Percentiles rank a stretch among this genome's conserved stretches.
phyloP scores from a whole-genome alignment of 64 coral and sea anemone genomes.

The Montipora capricornis region DNA sequence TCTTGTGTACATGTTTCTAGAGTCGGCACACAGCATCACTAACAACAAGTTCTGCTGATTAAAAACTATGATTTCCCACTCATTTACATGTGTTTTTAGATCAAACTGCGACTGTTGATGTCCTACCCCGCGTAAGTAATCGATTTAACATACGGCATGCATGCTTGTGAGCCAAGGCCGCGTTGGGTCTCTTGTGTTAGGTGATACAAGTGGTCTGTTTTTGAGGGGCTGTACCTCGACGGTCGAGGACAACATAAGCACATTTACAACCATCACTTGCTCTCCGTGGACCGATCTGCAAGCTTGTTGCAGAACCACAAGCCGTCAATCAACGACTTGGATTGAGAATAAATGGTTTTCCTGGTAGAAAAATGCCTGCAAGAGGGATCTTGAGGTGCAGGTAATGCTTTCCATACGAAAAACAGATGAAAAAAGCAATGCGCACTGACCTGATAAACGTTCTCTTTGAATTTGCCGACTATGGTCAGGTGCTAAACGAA shows the following conservation, averaged over 20 bases:
- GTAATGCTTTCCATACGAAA: constrained; percentile 69
- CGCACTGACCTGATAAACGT: constrained; percentile 53
- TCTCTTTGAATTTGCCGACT: constrained; percentile 74
- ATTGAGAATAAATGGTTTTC: not conserved
- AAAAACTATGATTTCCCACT: constrained; percentile 32
- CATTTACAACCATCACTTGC: constrained; percentile 52
- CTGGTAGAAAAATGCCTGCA: not conserved
- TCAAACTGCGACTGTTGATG: constrained; percentile 64
- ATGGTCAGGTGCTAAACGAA: constrained; percentile 81
- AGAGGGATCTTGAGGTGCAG: constrained; percentile 1
- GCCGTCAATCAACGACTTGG: not conserved
- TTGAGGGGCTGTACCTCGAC: not conserved
- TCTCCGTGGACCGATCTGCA: not conserved
- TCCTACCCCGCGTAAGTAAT: constrained; percentile 50
- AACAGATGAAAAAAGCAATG: constrained; percentile 66
- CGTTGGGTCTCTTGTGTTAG: constrained; percentile 27
- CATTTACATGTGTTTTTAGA: constrained; percentile 45
- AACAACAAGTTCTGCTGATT: constrained; percentile 1
- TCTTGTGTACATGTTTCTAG: constrained; percentile 52
- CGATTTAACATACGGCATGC: constrained; percentile 41
- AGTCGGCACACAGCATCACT: not conserved
- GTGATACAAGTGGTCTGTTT: constrained; percentile 59
- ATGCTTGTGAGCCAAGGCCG: not conserved
- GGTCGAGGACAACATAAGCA: constrained; percentile 29
- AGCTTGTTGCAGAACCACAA: constrained; percentile 2